Conservation (phyloP, 2,888 invertebrate species). For the Sympetrum striolatum region DNA sequence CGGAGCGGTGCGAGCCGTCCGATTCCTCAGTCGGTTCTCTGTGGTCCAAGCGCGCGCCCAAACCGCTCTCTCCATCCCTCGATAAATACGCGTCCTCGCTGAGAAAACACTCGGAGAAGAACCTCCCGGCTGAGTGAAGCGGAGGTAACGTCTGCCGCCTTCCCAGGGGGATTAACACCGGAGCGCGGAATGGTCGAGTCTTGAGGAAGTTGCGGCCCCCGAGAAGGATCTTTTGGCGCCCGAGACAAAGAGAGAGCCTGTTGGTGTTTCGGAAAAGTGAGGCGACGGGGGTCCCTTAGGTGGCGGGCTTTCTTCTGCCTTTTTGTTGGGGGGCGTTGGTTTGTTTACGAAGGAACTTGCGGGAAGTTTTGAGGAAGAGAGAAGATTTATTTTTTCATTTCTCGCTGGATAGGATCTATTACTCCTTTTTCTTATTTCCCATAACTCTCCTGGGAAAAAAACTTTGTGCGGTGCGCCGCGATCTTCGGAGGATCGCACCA, state of each 20-base stretch:
- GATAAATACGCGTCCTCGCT: not conserved
- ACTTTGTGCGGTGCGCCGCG: not conserved
- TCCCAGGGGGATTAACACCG: not conserved
- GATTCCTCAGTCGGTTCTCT: not conserved
- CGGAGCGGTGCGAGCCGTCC: not conserved
- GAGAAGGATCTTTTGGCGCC: not conserved
- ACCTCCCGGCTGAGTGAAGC: not conserved
- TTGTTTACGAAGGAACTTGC: not conserved
- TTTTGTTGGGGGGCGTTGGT: not conserved
- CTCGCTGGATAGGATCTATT: not conserved
- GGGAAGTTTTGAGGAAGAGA: not conserved
- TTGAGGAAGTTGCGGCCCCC: not conserved
- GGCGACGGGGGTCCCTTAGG: not conserved
- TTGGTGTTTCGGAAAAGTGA: not conserved
- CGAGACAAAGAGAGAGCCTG: not conserved
- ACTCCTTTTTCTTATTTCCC: not conserved
- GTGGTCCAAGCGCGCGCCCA: not conserved
- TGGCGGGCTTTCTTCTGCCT: not conserved
- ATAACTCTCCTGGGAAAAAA: not conserved
- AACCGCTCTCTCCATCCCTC: not conserved
- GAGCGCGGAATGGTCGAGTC: not conserved
- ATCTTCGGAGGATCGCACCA: not conserved
- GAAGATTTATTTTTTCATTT: not conserved
- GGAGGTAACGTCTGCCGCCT: not conserved
- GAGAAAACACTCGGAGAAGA: not conserved